Percentiles rank a stretch among this genome's conserved stretches.
These are phyloP conservation scores for Platichthys flesus DNA, from an alignment of 2,113 vertebrate species.

Conservation along the genomic window DNA sequence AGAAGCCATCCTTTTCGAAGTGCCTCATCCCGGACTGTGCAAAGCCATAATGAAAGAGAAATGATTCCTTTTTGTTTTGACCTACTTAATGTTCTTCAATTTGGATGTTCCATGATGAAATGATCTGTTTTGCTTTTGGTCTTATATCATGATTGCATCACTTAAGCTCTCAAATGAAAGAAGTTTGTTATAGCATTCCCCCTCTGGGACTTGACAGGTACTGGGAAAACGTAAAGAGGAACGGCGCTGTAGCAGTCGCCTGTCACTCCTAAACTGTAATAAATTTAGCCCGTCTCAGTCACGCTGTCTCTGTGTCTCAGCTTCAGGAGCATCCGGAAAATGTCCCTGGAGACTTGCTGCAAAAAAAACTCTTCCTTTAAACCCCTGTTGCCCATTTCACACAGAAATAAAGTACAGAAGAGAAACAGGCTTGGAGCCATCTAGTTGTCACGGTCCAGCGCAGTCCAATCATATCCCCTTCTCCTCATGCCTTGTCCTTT, in stretches of 20 bases:
- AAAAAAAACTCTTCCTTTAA: constrained; percentile 22
- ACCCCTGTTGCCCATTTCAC: constrained; percentile 18
- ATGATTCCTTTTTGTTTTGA: constrained; percentile 61
- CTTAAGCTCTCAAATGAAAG: constrained; percentile 38
- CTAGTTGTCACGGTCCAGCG: constrained; percentile 55
- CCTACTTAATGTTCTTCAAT: constrained; percentile 57
- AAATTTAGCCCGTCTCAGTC: constrained; percentile 54
- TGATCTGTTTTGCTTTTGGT: constrained; percentile 20
- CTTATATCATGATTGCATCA: constrained; percentile 59
- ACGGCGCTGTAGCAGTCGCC: constrained; percentile 13
- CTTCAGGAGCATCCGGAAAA: constrained; percentile 43
- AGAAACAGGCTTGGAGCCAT: constrained; percentile 38
- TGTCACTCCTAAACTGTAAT: constrained; percentile 41
- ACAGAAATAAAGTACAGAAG: constrained; percentile 26
- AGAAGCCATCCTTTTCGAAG: constrained; percentile 54
- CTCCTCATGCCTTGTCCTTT: constrained; percentile 22
- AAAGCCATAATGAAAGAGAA: constrained; percentile 25
- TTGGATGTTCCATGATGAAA: constrained; percentile 36
- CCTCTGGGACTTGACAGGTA: constrained; percentile 40
- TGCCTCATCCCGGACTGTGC: constrained; percentile 39
- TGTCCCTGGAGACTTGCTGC: constrained; percentile 27
- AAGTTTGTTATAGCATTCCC: constrained; percentile 31
- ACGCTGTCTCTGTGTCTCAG: constrained; percentile 49
- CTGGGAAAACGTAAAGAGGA: constrained; percentile 42
- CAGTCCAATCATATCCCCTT: constrained; percentile 45